These are phyloP conservation scores for Ptychadena robeensis DNA, from an alignment of 2,797 vertebrate genomes.

Conservation along the genomic window DNA sequence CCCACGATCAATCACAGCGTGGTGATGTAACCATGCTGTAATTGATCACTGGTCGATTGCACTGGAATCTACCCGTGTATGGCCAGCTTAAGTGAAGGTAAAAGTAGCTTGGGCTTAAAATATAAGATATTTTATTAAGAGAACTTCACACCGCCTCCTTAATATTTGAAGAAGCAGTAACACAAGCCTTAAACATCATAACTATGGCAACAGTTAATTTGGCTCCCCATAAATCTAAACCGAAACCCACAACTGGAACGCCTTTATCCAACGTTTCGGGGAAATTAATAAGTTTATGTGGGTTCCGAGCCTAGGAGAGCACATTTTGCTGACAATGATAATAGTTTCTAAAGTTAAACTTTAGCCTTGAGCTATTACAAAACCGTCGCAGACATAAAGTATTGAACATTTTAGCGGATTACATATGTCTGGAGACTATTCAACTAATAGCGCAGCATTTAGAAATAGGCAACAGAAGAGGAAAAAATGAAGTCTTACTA, in stretches of 20 bases:
- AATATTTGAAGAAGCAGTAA: neutral
- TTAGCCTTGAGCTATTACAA: constrained; percentile 12
- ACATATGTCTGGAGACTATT: constrained; percentile 1
- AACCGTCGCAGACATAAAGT: neutral
- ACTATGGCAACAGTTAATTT: neutral
- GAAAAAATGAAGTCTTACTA: neutral
- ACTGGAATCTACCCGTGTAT: too few relatives aligned
- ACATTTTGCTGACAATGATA: constrained; percentile 13
- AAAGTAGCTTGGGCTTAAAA: too few relatives aligned
- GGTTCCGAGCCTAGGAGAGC: neutral
- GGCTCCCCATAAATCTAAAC: neutral
- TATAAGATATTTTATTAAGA: neutral
- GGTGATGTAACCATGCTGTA: too few relatives aligned
- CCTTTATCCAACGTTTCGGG: neutral
- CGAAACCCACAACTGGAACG: neutral
- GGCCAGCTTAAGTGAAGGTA: too few relatives aligned
- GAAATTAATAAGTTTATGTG: constrained; percentile 4
- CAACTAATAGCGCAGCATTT: constrained; percentile 8
- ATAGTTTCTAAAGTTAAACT: constrained; percentile 19
- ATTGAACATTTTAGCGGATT: neutral
- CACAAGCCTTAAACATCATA: neutral
- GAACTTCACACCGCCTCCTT: neutral
- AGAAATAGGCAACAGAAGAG: neutral
- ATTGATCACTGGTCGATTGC: too few relatives aligned
- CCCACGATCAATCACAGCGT: too few relatives aligned